Conservation (phyloP, 1,140 invertebrate genomes). For the Magallana ariakensis region DNA sequence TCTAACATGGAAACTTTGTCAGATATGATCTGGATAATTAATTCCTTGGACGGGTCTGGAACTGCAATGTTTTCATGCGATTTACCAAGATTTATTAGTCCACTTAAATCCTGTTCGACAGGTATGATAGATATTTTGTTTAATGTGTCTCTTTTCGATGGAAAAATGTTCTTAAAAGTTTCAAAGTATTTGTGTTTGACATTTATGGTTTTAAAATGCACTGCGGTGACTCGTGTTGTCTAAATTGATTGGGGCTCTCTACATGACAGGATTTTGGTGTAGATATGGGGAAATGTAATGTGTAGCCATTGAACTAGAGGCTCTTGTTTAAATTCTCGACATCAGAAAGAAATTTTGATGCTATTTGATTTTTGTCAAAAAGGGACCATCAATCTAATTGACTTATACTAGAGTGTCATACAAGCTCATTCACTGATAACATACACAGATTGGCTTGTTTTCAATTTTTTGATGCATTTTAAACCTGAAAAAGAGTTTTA, state of each 20-base stretch:
- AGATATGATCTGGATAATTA: slow-evolving; percentile 11
- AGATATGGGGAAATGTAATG: background rate
- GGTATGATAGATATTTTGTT: slow-evolving; percentile 38
- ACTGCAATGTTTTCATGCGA: background rate
- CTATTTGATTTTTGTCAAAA: background rate
- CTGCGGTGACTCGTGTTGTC: background rate
- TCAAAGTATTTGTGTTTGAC: slow-evolving; percentile 32
- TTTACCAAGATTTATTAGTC: background rate
- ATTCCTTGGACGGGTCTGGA: background rate
- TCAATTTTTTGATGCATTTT: background rate
- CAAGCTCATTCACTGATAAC: background rate
- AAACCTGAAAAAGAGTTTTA: slow-evolving; percentile 21
- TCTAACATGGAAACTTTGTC: background rate
- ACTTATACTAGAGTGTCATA: background rate
- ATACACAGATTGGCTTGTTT: background rate
- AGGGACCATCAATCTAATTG: background rate
- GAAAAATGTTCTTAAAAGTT: slow-evolving; percentile 20
- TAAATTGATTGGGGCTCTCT: background rate
- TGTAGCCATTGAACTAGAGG: background rate
- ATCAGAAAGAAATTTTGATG: background rate
- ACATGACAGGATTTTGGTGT: background rate
- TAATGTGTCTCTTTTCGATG: background rate
- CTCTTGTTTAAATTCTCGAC: background rate
- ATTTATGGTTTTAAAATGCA: slow-evolving; percentile 29
- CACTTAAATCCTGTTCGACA: background rate